Evolutionary conservation across 2,113 vertebrate species (phyloP).

Genomic region (Alligator mississippiensis): DNA sequence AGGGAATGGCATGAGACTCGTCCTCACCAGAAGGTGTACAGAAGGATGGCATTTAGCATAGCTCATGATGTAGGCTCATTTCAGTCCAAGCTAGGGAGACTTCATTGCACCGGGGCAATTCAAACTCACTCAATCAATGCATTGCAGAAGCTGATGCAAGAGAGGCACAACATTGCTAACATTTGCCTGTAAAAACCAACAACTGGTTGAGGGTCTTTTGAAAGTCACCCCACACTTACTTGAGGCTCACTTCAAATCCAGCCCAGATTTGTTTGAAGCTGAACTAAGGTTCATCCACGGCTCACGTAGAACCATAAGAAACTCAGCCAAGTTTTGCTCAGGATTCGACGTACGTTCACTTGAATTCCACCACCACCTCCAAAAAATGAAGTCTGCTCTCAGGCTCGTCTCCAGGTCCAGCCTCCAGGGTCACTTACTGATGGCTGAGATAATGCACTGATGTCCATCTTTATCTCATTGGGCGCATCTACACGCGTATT

Average conservation of each 20-base stretch:
- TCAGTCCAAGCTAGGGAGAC: neutral
- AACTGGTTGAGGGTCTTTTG: neutral
- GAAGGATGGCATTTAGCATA: neutral
- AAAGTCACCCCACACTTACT: neutral
- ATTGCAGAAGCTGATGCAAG: neutral
- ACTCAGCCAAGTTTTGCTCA: neutral
- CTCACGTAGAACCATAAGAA: neutral
- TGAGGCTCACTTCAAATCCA: neutral
- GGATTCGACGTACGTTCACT: neutral
- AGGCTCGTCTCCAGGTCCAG: neutral
- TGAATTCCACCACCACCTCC: neutral
- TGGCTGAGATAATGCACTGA: neutral
- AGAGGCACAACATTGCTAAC: neutral
- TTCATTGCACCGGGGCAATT: too few relatives aligned
- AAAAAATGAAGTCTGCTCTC: accelerated
- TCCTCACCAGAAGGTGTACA: neutral
- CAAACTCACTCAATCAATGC: too few relatives aligned
- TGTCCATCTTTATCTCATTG: accelerated
- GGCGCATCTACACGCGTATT: too few relatives aligned
- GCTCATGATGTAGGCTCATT: neutral
- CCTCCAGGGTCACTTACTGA: neutral
- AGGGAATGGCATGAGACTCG: neutral
- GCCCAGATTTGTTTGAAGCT: neutral
- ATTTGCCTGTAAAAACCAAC: neutral
- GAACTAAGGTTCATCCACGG: neutral